Evolutionary conservation across 1,140 invertebrate genomes (phyloP).

Genomic region (Trichomalopsis sarcophagae): DNA sequence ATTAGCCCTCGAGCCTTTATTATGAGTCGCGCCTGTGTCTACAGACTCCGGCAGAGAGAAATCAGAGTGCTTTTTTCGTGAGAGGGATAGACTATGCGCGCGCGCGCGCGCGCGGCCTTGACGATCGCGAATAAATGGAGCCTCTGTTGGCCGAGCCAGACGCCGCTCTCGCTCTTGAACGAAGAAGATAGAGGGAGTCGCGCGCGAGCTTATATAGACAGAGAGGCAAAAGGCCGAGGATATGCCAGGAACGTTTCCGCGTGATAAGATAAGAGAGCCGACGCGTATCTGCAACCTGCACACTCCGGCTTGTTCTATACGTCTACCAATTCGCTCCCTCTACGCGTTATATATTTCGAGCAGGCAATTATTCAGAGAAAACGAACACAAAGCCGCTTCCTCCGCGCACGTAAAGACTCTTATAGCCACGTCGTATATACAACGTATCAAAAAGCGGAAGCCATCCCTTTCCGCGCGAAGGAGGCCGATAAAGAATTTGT

Average conservation of each 20-base stretch:
- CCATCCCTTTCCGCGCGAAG: conserved; percentile 10
- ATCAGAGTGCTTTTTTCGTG: neutral
- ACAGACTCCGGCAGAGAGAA: too few species aligned
- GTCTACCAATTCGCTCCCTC: conserved; percentile 26
- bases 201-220: conserved; percentile 42
- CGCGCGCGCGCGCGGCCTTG: conserved; percentile 70
- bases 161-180: neutral
- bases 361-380: neutral
- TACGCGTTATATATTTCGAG: neutral
- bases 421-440: neutral
- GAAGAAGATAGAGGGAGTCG: neutral
- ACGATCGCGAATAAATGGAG: conserved; percentile 73
- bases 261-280: conserved; percentile 68
- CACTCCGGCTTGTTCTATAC: conserved; percentile 40
- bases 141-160: conserved; percentile 65
- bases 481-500: conserved; percentile 20
- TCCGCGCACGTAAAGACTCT: neutral
- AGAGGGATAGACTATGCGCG: too few species aligned
- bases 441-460: conserved; percentile 19
- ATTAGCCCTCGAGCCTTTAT: neutral
- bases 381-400: neutral
- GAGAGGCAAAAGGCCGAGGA: conserved; percentile 52
- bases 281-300: conserved; percentile 54
- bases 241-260: conserved; percentile 66
- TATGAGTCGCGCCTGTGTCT: neutral